Base-by-base conservation (phyloP, 2,113 vertebrate species). In the Furnarius figulus region DNA sequence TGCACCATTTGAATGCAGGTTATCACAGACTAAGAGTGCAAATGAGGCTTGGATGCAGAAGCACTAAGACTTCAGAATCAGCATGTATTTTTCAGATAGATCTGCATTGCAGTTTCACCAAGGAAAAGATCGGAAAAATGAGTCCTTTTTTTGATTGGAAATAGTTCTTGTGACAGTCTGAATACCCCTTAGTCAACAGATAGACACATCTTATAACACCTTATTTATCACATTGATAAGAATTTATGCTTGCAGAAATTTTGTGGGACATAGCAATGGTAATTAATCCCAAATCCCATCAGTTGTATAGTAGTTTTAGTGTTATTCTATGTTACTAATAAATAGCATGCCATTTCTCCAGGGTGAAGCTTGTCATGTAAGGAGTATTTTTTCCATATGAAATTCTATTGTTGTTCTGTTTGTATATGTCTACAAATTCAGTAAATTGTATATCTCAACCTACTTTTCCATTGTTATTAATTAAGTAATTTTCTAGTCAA, bases 41-140 rank as follows among this genome's bases (percentile, higher is more conserved):
- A 84, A 86, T 58, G 33, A 80, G 73, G 22, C 39, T 90, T 85
- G 40, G 71, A 89, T 81, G 14, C 67, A 87, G 85, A 83, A 52
- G 27, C 39, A 39, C 53, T 56, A 78, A 71, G 58, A 62, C 42
- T 91, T 82, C 61, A 88, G 65, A 61, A 83, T 90, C 47, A 96
- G 66, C 42, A 74, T 33, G n/a, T 56, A 89, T 95, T 91, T 96
- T 93, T 95, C 62, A 76, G 63, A 31, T 14, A 93, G 62, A 91
- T 89, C 92, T 94, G 89, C 92, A 92, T 59, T 97, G 96, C 87
- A 63, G 79, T 93, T 90, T 83, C 59, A 74, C 31, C 31, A 33
- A 12, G 39, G 44, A 78, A 95, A 90, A 88, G 35, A 83, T 72
- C 35, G 86, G 67, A 78, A 95, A 91, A 91, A 86, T 33, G 9